These are phyloP conservation scores for Archivesica marissinica DNA, from an alignment of 1,140 invertebrate species.

Conservation along the genomic window DNA sequence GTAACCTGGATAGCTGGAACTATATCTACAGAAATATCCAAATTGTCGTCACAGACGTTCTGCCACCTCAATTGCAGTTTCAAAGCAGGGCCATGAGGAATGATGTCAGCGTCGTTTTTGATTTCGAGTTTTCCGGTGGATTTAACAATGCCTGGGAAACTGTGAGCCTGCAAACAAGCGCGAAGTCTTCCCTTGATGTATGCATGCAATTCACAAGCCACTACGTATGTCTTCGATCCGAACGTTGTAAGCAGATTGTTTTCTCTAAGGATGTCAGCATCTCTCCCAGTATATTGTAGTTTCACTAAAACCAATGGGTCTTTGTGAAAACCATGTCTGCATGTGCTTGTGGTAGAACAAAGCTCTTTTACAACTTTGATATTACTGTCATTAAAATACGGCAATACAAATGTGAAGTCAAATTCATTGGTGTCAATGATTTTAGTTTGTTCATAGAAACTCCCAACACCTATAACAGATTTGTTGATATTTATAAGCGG, in stretches of 20 bases:
- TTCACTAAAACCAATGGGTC: background rate
- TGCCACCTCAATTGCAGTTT: constrained; percentile 11
- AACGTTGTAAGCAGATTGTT: background rate
- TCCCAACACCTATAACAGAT: background rate
- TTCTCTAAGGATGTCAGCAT: background rate
- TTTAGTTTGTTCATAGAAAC: constrained; percentile 15
- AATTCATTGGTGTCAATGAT: background rate
- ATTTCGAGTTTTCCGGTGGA: background rate
- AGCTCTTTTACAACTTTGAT: background rate
- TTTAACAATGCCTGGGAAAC: too few relatives aligned
- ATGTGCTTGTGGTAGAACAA: background rate
- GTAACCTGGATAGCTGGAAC: background rate
- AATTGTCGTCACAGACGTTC: background rate
- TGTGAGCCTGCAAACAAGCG: background rate
- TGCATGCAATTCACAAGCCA: background rate
- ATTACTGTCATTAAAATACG: background rate
- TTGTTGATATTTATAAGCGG: background rate
- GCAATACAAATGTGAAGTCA: constrained; percentile 1
- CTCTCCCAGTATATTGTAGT: background rate
- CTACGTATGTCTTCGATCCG: background rate
- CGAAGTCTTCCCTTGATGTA: background rate
- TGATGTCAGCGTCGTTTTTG: background rate
- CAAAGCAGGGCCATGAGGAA: background rate
- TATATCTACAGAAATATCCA: constrained; percentile 1
- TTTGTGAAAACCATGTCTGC: background rate